These are phyloP conservation scores for Fregetta grallaria DNA, from an alignment of 2,113 vertebrate species.

Conservation along the genomic window DNA sequence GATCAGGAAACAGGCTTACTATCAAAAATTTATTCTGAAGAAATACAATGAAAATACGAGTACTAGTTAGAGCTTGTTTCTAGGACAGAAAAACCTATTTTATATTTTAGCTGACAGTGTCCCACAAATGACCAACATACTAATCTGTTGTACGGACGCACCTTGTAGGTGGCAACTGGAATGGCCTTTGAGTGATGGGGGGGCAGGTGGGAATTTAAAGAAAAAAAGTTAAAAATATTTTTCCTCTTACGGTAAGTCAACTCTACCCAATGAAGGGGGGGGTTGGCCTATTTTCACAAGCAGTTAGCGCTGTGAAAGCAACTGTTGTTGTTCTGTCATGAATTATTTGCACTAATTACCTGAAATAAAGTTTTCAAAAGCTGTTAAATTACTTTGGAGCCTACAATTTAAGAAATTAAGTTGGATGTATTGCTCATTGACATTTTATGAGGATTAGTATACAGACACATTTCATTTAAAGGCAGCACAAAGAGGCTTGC, in stretches of 20 bases:
- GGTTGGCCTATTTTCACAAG: conserved; percentile 2
- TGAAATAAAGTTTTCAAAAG: conserved; percentile 42
- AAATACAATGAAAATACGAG: not conserved
- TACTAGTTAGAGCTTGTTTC: not conserved
- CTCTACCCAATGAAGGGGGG: not conserved
- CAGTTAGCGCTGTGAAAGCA: conserved; percentile 24
- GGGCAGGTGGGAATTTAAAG: not conserved
- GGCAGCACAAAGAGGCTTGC: conserved; percentile 26
- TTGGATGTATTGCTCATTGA: not conserved
- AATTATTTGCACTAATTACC: conserved; percentile 25
- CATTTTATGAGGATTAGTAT: conserved; percentile 15
- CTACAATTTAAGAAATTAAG: not conserved
- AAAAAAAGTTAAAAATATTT: not conserved
- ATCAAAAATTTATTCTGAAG: not conserved
- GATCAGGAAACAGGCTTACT: not conserved
- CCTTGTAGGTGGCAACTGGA: not conserved
- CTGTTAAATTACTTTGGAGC: not conserved
- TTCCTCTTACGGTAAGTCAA: not conserved
- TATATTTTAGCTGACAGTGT: not conserved
- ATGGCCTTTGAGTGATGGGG: not conserved
- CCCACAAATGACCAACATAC: not conserved
- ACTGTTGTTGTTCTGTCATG: conserved; percentile 60
- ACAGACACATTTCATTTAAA: conserved; percentile 20
- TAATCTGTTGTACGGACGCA: not conserved
- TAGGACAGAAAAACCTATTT: not conserved